Evolutionary conservation across 2,113 vertebrate species (phyloP), one percentile per base, ranked within the genome.

Genomic region (Pardalotus punctatus): DNA sequence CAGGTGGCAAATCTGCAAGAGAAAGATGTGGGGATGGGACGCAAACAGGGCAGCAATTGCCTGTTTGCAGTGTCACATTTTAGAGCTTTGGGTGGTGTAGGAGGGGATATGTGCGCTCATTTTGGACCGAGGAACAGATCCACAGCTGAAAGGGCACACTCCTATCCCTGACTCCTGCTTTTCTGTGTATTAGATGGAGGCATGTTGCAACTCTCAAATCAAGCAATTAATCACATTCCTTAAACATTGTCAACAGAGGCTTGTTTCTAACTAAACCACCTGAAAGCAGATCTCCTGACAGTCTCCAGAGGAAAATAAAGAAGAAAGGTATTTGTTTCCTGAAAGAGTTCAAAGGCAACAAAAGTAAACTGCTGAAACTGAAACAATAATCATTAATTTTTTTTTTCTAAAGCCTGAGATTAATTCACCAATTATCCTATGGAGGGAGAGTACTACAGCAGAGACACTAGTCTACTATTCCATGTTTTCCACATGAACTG

Each of bases 251-350:
- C 29, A 33, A 95, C 53, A 96, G 84, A 93, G 84, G 80, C 81
- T 97, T 98, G 95, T 96, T 98, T 98, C 96, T 97, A 93, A 96
- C 98, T 97, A 98, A 96, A 91, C 89, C 19, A 78, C 86, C 95
- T 95, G 93, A 96, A 98, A 98, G 94, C 53, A 92, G 95, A 94
- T 95, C 95, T 93, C 84, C 69, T 96, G 86, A 95, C 67, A 77
- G 88, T 90, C 97, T 95, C 97, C 92, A 88, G 94, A 97, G 97
- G 86, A 86, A 97, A 96, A 95, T 96, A 97, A 96, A 97, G 94
- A 87, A 94, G 66, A 96, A 97, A 95, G 73, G 77, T 94, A 96
- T 97, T 97, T 97, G 81, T 97, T 97, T 97, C 95, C 96, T 97
- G 97, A 93, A 76, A 89, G 33, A 96, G 88, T 96, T 97, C 96